Base-by-base conservation (phyloP, 2,797 vertebrate species). In the Gymnodraco acuticeps region DNA sequence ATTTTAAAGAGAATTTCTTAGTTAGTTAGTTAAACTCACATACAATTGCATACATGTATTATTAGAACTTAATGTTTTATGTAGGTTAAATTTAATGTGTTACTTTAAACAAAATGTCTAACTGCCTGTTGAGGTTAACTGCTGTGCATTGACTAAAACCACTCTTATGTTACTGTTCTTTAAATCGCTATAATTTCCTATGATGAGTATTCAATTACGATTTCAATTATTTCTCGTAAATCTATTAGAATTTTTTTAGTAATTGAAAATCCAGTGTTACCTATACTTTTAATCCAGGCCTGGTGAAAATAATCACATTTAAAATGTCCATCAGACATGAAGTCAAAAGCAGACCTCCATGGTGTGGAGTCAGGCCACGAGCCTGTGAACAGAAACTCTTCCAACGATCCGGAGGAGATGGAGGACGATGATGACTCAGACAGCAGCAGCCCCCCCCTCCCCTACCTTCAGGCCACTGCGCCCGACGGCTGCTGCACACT, bases 401-500 rank as follows among this genome's bases (percentile, higher is more conserved):
- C 95, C 83, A 97, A 96, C 55, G 95, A 97, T 80, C 91, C 94
- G 3, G 97, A 99, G n/a, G 98, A 99, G 42, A 74, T 93, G 80
- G 95, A 96, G 27, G 98, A 99, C 0, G 98, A 99, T 15, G 97
- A 98, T 0, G 95, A 97, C 91, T 99, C 97, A 6, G 97, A 98
- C 94, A 96, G 95, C 83, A 98, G 93, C 93, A 99, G 96, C 85
- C 97, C 98, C 66, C 96, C 98, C 0, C 95, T 98, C 74, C 97
- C 97, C 2, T 99, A 99, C 83, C 91, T 97, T 14, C 98, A 99
- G 90, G 95, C 96, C 70, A 96, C 97, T 31, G 95, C 93, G 70
- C 97, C 98, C 0, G 98, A 99, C 71, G 98, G 98, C 77, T 98
- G 96, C 96, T 99, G 98, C 95, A 97, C 96, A 74, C 89, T 96